These are phyloP conservation scores for Rhyacophila brunnea DNA, from an alignment of 1,140 invertebrate genomes.

Conservation along the genomic window DNA sequence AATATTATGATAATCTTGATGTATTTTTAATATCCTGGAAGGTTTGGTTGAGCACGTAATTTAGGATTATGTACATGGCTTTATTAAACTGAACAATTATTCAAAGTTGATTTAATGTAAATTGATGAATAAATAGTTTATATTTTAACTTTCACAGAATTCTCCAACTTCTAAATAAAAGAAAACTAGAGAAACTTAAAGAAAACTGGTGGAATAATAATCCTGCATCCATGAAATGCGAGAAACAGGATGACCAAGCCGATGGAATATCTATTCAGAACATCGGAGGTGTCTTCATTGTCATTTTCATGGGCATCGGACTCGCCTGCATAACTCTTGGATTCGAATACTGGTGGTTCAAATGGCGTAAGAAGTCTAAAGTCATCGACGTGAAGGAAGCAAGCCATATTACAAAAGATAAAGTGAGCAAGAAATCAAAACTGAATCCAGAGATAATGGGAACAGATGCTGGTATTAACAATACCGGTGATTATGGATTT, in stretches of 20 bases:
- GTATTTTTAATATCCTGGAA: too few relatives aligned
- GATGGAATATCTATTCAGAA: slow-evolving; percentile 97
- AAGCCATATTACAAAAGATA: slow-evolving; percentile 17
- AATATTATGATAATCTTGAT: too few relatives aligned
- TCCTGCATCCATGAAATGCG: slow-evolving; percentile 73
- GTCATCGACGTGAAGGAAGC: slow-evolving; percentile 59
- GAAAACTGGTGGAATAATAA: slow-evolving; percentile 96
- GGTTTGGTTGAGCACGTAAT: too few relatives aligned
- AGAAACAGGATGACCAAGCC: slow-evolving; percentile 86
- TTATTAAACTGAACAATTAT: too few relatives aligned
- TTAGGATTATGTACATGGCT: too few relatives aligned
- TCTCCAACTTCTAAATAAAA: slow-evolving; percentile 86
- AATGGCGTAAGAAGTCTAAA: slow-evolving; percentile 62
- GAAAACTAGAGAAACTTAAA: slow-evolving; percentile 89
- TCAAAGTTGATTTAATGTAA: not conserved
- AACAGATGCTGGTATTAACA: slow-evolving; percentile 3
- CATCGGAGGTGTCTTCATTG: slow-evolving; percentile 96
- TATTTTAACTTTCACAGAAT: slow-evolving; percentile 63
- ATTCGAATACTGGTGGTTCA: slow-evolving; percentile 95
- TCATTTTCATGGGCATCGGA: slow-evolving; percentile 91
- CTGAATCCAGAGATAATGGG: slow-evolving; percentile 5
- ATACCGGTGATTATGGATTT: slow-evolving; percentile 25
- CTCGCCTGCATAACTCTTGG: slow-evolving; percentile 88
- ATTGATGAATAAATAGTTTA: not conserved
- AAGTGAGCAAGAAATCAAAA: slow-evolving; percentile 20